Base-by-base conservation (phyloP, 2,888 invertebrate species). In the Chloromyia formosa region DNA sequence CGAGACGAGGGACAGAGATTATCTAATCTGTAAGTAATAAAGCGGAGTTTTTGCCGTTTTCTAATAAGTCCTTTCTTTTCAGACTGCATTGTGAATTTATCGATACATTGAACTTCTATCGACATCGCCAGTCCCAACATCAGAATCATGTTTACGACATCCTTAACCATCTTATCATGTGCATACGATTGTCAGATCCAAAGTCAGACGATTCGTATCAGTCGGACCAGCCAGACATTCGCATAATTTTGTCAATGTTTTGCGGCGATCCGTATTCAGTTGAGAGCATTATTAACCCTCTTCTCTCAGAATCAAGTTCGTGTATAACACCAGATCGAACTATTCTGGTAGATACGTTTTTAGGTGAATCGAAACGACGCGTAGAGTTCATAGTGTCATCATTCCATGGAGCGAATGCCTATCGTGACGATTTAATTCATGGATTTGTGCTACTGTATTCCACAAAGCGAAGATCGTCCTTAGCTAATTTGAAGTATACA, bases 401-500 rank as follows among this genome's bases (percentile, higher is more conserved):
- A 81, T 97, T 95, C 86, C 98, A 97, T 83, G 95, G 96, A 73
- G 95, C 96, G 53, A 94, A 94, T 86, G 94, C 95, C 81, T 95
- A 95, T 84, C 89, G 95, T 79, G 95, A 96, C 84, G 94, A 96
- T 83, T 87, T 97, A 72, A 95, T 96, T 78, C 97, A 98, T 83
- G 98, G 97, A 27, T 96, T 96, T 83, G 95, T 98, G 81, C 89
- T 97, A 78, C 95, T 97, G 76, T 98, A 96, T 85, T 97, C 97
- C 0, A 94, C 96, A 9, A 96, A 96, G 85, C 89, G 97, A 83
- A 95, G 94, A 89, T 97, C 97, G 27, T 97, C 97, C 12, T 88
- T 97, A 79, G 94, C 96, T 4, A 96, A 96, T 56, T 88, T 98
- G 76, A 94, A 93, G 95, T 94, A 86, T 35, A 87, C 88, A 87